Evolutionary conservation across 2,797 vertebrate genomes (phyloP), one percentile per base, ranked within the genome.

Genomic region (Tapera naevia): DNA sequence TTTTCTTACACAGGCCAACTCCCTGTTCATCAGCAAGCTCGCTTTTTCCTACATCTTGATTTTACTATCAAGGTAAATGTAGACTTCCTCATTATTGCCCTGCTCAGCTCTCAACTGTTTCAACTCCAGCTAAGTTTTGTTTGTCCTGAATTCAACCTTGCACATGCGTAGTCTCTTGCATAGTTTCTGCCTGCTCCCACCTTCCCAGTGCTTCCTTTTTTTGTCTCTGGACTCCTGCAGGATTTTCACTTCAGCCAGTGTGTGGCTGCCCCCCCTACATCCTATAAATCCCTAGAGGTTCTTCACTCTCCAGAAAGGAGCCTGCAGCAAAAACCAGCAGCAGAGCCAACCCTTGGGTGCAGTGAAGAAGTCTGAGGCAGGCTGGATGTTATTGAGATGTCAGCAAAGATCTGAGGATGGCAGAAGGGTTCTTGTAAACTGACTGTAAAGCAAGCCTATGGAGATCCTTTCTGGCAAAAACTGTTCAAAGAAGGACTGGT

Each of bases 81-180:
- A 64, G 32, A 17, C 45, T 22, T 19, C 28, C 6, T 56, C 14
- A 18, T 66, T 81, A 39, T 41, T 86, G 8, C 27, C 11, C 37
- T 53, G 28, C 23, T 71, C n/a, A 61, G 2, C 25, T 86, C 35
- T 70, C 7, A 23, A 24, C 21, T 45, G 13, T 51, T 76, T 62
- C 37, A 73, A 9, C 19, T 66, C 62, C 9, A 71, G 48, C 6
- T 30, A 41, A 30, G 23, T 7, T 91, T 51, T 78, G 33, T 4
- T 15, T 11, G 23, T 51, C 33, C 37, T 35, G 46, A 69, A 51
- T 70, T 23, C 30, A 51, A 13, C 17, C 12, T n/a, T 61, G 17
- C 4, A 50, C 7, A 2, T 15, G 10, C 7, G 5, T 64, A 17
- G 32, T 28, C 41, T 39, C 13, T 33, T 37, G n/a, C 2, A 0